Evolutionary conservation across 2,797 vertebrate genomes (phyloP).

Genomic region (Orestias chungarensis): DNA sequence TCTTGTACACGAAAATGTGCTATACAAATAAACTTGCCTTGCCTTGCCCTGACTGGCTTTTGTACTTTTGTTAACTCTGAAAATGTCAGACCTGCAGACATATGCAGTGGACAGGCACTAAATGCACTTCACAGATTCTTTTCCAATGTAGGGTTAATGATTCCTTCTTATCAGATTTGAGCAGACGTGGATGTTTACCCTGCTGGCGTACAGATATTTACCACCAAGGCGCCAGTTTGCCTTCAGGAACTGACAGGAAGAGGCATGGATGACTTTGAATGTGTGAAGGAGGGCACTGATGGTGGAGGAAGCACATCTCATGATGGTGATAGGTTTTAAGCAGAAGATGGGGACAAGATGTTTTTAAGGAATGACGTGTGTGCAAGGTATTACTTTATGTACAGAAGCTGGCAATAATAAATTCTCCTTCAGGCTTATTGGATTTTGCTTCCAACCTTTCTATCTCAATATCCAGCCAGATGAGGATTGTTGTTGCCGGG

Average conservation of each 20-base stretch:
- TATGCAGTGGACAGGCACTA: constrained; percentile 5
- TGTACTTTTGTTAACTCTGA: neutral
- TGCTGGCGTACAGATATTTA: constrained; percentile 33
- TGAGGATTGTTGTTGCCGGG: neutral
- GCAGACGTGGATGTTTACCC: constrained; percentile 37
- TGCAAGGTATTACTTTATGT: constrained; percentile 49
- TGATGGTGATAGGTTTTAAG: constrained; percentile 23
- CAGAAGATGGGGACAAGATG: constrained; percentile 15
- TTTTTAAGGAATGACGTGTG: constrained; percentile 16
- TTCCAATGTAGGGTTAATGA: neutral
- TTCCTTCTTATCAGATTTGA: constrained; percentile 20
- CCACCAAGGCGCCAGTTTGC: constrained; percentile 16
- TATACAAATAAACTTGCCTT: no score
- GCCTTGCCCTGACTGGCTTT: neutral
- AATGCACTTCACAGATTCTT: constrained; percentile 2
- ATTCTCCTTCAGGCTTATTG: neutral
- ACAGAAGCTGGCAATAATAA: neutral
- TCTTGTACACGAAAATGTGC: no score
- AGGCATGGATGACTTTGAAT: constrained; percentile 36
- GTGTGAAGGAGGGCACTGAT: constrained; percentile 24
- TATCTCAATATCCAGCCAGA: neutral
- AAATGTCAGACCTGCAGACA: neutral
- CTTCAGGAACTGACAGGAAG: constrained; percentile 19
- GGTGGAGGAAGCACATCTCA: constrained; percentile 14
- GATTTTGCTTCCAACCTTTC: neutral